Evolutionary conservation across 2,888 invertebrate genomes (phyloP), one percentile per base, ranked within the genome.

Genomic region (Bugulina stolonifera): DNA sequence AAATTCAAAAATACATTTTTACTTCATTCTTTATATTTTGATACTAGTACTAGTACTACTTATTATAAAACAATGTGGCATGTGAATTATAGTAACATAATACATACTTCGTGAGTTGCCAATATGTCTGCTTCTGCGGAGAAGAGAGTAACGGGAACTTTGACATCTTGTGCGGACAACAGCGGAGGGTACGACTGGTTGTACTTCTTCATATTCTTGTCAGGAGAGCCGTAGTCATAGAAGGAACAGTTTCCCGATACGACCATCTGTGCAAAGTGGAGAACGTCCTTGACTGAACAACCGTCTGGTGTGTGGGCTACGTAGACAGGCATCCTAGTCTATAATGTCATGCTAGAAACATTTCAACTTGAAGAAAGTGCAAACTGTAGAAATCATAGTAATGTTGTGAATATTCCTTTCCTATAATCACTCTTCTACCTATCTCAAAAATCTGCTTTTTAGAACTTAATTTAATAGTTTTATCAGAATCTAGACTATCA

Each of bases 301-400:
- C 92, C 92, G 0, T 91, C 90, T 0, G 92, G 92, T 0, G 87
- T 86, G 75, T 91, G 91, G 10, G 87, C 86, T 54, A 91, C 80
- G 74, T 93, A 89, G 0, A 90, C 84, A 0, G 91, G 91, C 71
- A 92, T 77, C 73, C 91, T 81, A 35, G 88, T 87, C 86, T 88
- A 77, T 14, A 74, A 35, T n/a, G n/a, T n/a, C n/a, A n/a, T n/a
- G n/a, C n/a, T n/a, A n/a, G n/a, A n/a, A n/a, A n/a, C n/a, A n/a
- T n/a, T n/a, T n/a, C n/a, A n/a, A n/a, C n/a, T n/a, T n/a, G n/a
- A n/a, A n/a, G n/a, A n/a, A n/a, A n/a, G n/a, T n/a, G n/a, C n/a
- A n/a, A n/a, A n/a, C n/a, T n/a, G n/a, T n/a, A n/a, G n/a, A n/a
- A n/a, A n/a, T n/a, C n/a, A n/a, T n/a, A n/a, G n/a, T n/a, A n/a